These are phyloP conservation scores for Temnothorax curvispinosus DNA, from an alignment of 1,140 invertebrate species.

Conservation along the genomic window DNA sequence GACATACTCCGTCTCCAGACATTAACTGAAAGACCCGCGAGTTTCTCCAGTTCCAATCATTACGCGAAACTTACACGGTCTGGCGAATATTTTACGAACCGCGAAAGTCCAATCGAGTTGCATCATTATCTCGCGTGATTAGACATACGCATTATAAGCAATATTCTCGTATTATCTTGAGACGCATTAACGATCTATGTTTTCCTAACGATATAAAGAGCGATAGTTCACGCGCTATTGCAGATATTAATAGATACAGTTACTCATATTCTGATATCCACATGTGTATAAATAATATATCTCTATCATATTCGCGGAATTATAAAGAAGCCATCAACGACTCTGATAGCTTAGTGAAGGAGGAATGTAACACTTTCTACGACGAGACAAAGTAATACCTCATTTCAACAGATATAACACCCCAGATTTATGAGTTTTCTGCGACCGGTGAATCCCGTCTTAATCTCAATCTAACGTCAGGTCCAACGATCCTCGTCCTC, in stretches of 20 bases:
- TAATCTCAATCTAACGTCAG: conserved; percentile 44
- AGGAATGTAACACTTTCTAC: conserved; percentile 5
- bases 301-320: not conserved
- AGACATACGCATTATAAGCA: not conserved
- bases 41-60: conserved; percentile 25
- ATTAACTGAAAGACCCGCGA: conserved; percentile 13
- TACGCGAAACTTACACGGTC: not conserved
- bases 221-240: too few species aligned
- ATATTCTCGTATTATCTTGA: not conserved
- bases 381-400: conserved; percentile 46
- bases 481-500: conserved; percentile 13
- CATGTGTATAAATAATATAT: not conserved
- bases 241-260: not conserved
- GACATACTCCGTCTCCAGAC: not conserved
- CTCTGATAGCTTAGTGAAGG: not conserved
- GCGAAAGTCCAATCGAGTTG: not conserved
- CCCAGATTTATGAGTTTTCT: conserved; percentile 43
- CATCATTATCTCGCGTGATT: not conserved
- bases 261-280: not conserved
- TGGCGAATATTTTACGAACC: conserved; percentile 20
- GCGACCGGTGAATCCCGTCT: not conserved
- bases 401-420: conserved; percentile 28
- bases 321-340: not conserved
- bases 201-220: not conserved
- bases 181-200: not conserved